Conservation (phyloP, 2,888 invertebrate genomes). For the Trachelus iudaicus region DNA sequence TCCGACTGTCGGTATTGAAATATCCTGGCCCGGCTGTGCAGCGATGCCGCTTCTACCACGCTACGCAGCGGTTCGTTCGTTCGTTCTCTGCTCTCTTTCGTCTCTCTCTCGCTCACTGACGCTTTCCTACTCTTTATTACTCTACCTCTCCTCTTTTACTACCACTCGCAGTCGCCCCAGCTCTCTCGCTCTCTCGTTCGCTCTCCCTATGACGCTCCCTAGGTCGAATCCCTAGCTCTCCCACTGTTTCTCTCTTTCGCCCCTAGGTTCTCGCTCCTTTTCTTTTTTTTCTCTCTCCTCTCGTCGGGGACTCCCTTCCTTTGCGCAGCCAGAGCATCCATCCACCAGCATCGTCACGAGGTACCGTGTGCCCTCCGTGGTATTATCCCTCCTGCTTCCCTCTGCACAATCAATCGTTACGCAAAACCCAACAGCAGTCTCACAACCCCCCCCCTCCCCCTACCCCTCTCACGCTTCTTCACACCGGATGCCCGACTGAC, state of each 20-base stretch:
- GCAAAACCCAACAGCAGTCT: constrained; percentile 11
- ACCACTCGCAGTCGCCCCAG: constrained; percentile 15
- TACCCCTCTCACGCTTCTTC: constrained; percentile 4
- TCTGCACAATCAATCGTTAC: constrained; percentile 27
- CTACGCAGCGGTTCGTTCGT: constrained; percentile 27
- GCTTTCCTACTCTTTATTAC: too few species aligned
- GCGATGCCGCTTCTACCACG: constrained; percentile 53
- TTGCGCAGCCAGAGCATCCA: constrained; percentile 13
- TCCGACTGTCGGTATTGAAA: constrained; percentile 47
- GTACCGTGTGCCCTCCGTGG: constrained; percentile 11
- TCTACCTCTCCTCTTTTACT: too few species aligned
- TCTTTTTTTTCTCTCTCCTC: constrained; percentile 13
- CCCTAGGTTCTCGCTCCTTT: constrained; percentile 18
- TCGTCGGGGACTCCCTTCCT: constrained; percentile 16
- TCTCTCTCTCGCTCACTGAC: neutral
- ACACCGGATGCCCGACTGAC: too few species aligned
- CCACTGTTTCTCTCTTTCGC: constrained; percentile 12
- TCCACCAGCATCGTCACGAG: constrained; percentile 4
- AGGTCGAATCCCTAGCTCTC: constrained; percentile 14
- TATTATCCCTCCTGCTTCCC: constrained; percentile 20
- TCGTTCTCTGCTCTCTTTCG: constrained; percentile 8
- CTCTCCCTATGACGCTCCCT: constrained; percentile 5
- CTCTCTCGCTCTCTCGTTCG: constrained; percentile 14
- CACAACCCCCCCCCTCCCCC: constrained; percentile 11
- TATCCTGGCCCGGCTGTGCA: constrained; percentile 54